Percentiles rank a stretch among this genome's conserved stretches.
Conservation (phyloP, 2,797 vertebrate genomes). For the Chiloscyllium punctatum region DNA sequence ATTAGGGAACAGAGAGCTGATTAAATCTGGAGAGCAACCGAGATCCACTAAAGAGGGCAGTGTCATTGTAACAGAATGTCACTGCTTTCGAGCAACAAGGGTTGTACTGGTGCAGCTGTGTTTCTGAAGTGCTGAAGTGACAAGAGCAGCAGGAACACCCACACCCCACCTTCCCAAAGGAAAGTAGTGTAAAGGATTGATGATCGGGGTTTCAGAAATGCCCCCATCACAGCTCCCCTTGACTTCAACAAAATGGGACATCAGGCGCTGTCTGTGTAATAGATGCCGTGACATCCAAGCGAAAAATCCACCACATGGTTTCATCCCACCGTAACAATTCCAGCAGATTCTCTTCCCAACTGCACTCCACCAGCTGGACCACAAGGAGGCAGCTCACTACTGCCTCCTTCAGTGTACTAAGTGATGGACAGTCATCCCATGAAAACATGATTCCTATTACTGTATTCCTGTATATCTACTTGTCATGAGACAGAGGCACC, state of each 20-base stretch:
- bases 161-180: not conserved
- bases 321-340: not conserved
- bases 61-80: not conserved
- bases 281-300: no score
- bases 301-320: not conserved
- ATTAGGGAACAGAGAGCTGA: not conserved
- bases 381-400: not conserved
- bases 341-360: not conserved
- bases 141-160: not conserved
- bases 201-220: not conserved
- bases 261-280: not conserved
- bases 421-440: not conserved
- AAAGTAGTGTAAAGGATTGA: not conserved
- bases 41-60: not conserved
- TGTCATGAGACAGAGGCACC: not conserved
- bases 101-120: not conserved
- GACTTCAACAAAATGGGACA: not conserved
- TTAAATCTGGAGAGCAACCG: not conserved
- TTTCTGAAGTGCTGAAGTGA: not conserved
- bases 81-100: not conserved
- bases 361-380: not conserved
- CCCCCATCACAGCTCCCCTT: not conserved
- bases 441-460: not conserved
- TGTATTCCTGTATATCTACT: no score
- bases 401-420: not conserved